A percentile compares a stretch with the other conserved stretches of the same genome.
These are phyloP conservation scores for Notodonta dromedarius DNA, from an alignment of 2,888 invertebrate species.

Conservation along the genomic window DNA sequence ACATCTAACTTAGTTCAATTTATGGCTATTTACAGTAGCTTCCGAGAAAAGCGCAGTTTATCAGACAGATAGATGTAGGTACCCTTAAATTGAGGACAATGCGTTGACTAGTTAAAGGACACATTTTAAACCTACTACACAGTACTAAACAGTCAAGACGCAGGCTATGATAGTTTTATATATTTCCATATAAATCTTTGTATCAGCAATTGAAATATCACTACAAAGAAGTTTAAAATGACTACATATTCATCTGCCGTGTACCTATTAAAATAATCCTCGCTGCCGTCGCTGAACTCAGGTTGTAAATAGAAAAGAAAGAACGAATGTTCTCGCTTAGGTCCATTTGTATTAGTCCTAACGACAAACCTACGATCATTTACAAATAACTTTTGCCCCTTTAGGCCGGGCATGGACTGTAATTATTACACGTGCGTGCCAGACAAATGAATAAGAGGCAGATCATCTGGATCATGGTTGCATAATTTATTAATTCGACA, in stretches of 20 bases:
- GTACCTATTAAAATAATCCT: conserved; percentile 17
- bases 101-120: too few species aligned
- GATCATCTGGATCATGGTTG: conserved; percentile 39
- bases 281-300: conserved; percentile 12
- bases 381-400: conserved; percentile 48
- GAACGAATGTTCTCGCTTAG: conserved; percentile 19
- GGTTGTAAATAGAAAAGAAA: conserved; percentile 22
- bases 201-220: not conserved
- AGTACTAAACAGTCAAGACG: too few species aligned
- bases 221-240: conserved; percentile 7
- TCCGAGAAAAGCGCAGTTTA: not conserved
- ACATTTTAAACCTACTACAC: too few species aligned
- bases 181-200: not conserved
- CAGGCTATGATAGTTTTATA: not conserved
- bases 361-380: conserved; percentile 44
- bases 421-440: conserved; percentile 50
- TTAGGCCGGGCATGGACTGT: conserved; percentile 40
- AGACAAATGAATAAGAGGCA: conserved; percentile 47
- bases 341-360: conserved; percentile 45
- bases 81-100: too few species aligned
- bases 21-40: not conserved
- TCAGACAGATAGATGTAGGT: not conserved
- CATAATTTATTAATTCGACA: conserved; percentile 36
- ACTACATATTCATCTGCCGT: conserved; percentile 11
- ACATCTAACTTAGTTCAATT: conserved; percentile 2